These are phyloP conservation scores for Rhinichthys klamathensis DNA, from an alignment of 2,113 vertebrate genomes.

Conservation along the genomic window DNA sequence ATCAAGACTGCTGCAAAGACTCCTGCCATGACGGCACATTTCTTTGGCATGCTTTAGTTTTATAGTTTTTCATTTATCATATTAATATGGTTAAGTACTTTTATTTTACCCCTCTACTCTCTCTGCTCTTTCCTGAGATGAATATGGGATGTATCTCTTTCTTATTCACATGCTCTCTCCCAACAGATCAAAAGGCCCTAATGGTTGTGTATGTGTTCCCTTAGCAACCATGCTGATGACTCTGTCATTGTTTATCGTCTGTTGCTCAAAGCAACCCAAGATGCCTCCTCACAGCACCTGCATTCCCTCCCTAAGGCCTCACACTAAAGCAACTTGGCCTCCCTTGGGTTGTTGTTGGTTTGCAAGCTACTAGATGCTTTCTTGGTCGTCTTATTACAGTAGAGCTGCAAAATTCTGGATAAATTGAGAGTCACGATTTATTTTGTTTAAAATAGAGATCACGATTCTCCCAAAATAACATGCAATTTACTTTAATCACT, in stretches of 20 bases:
- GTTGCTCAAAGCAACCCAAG: conserved; percentile 29
- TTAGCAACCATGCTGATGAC: conserved; percentile 43
- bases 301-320: conserved; percentile 12
- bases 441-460: too few relatives aligned
- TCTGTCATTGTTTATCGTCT: conserved; percentile 42
- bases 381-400: background rate
- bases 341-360: conserved; percentile 9
- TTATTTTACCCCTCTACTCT: background rate
- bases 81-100: conserved; percentile 30
- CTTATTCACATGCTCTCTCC: background rate
- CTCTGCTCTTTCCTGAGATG: background rate
- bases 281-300: conserved; percentile 36
- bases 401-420: too few relatives aligned
- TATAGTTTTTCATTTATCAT: background rate
- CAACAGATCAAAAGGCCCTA: conserved; percentile 45
- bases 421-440: too few relatives aligned
- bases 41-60: background rate
- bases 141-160: conserved; percentile 7
- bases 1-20: background rate
- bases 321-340: background rate
- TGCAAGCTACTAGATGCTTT: background rate
- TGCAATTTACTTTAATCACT: too few relatives aligned
- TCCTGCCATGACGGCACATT: background rate
- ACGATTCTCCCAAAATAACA: too few relatives aligned
- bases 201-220: conserved; percentile 52